Base-by-base conservation (phyloP, 2,888 invertebrate genomes). In the Hermaeophaga mercurialis region DNA sequence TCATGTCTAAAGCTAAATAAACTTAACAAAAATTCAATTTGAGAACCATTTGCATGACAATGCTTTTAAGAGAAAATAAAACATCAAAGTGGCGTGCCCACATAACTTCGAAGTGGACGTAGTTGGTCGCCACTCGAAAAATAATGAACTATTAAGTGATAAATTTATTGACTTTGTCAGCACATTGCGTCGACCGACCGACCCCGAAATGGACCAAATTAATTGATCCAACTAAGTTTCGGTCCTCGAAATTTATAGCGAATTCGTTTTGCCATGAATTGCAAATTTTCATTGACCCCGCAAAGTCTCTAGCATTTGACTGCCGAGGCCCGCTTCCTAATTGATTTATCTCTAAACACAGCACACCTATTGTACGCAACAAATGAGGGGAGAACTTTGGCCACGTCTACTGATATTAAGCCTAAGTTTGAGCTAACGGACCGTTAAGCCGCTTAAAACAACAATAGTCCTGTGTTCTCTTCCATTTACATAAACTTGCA, bases 261-360 rank as follows among this genome's bases (percentile, higher is more conserved):
- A 48, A 48, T 48, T 48, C 48, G 48, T 48, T 48, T 48, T 39
- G 38, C 28, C 39, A 39, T 69, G 69, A 70, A 70, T 71, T 69
- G 68, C 69, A 69, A 70, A 70, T 70, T 69, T 66, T 66, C 69
- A 70, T 71, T 71, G 66, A 69, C 67, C 68, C 65, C 60, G 63
- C 58, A 66, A 64, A 66, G 70, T 68, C 69, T n/a, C n/a, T 19
- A 45, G 68, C 70, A 70, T 36, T 66, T 65, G 70, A 66, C 64
- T 67, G 61, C 61, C 62, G 59, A 47, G 61, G 61, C 66, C 66
- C 65, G 59, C 65, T 70, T 31, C 12, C 43, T 43, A 73, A 72
- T 73, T 73, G 72, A 72, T 73, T 74, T 73, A 74, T 73, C 71
- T 69, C 67, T 66, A 69, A 71, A 71, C 69, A 71, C 65, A 47